These are phyloP conservation scores for Catocala sponsa DNA, from an alignment of 2,888 invertebrate genomes.

Conservation along the genomic window DNA sequence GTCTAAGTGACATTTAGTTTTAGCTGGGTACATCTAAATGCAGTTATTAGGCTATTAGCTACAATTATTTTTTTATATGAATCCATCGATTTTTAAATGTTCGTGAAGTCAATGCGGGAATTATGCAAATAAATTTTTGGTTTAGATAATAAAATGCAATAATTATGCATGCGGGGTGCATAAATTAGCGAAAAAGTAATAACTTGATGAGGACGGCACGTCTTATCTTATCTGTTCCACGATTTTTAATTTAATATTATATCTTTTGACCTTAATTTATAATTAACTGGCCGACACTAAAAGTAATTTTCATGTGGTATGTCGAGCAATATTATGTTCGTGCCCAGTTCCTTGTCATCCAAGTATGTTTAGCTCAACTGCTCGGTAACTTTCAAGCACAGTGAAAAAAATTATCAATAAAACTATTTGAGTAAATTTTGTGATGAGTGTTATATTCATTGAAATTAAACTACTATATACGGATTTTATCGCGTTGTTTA, in stretches of 20 bases:
- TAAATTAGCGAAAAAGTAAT: conserved; percentile 82
- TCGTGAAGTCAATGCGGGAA: conserved; percentile 58
- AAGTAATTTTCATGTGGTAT: not conserved
- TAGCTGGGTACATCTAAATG: no score
- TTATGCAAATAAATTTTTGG: conserved; percentile 73
- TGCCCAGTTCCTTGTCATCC: not conserved
- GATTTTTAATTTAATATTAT: conserved; percentile 47
- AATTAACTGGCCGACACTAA: conserved; percentile 12
- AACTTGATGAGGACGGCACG: conserved; percentile 73
- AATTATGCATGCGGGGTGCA: conserved; percentile 79
- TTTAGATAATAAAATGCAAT: conserved; percentile 74
- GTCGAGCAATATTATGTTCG: not conserved
- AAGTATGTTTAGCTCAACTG: no score
- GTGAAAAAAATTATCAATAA: no score
- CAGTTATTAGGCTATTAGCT: no score
- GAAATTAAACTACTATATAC: no score
- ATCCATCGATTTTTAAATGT: conserved; percentile 38
- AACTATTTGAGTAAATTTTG: no score
- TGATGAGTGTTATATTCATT: no score
- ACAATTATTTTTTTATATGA: no score
- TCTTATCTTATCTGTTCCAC: conserved; percentile 55
- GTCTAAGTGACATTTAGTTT: no score
- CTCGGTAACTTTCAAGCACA: no score
- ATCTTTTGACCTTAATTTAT: conserved; percentile 37
- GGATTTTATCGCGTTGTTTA: no score